phyloP scores from a whole-genome alignment of 2,888 invertebrate species.

The Pristionchus japonicus region DNA sequence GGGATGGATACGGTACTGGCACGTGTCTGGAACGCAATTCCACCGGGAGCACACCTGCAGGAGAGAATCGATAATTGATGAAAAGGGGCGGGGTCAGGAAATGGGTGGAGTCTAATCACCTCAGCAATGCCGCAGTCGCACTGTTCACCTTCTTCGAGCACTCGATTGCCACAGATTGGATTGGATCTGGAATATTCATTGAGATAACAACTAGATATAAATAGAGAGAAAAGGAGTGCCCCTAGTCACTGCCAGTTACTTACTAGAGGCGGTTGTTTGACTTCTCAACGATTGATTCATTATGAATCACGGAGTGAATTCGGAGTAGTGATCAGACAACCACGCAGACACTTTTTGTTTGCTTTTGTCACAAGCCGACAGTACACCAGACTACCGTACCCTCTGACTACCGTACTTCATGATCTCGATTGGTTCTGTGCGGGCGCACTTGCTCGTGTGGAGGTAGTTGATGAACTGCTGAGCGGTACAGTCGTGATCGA shows the following conservation, averaged over 20 bases:
- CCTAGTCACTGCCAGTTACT: not conserved
- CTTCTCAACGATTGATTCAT: not conserved
- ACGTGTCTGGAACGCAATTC: conserved; percentile 67
- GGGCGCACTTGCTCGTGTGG: conserved; percentile 66
- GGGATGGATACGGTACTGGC: conserved; percentile 59
- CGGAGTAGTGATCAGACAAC: not conserved
- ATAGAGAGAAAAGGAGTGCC: not conserved
- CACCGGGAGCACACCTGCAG: conserved; percentile 32
- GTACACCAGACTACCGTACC: not conserved
- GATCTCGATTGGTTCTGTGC: not conserved
- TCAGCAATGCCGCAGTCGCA: conserved; percentile 71
- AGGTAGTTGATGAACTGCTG: conserved; percentile 70
- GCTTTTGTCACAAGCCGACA: not conserved
- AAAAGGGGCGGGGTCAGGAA: too few relatives aligned
- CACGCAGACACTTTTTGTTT: not conserved
- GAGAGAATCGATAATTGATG: not conserved
- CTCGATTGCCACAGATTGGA: conserved; percentile 70
- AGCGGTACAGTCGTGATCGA: conserved; percentile 73
- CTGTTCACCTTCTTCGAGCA: conserved; percentile 67
- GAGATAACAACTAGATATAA: not conserved
- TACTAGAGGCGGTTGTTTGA: not conserved
- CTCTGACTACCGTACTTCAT: conserved; percentile 43
- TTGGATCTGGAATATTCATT: conserved; percentile 52
- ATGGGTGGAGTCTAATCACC: conserved; percentile 20
- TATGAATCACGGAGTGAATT: not conserved